These are phyloP conservation scores for Drosophila burlai DNA, from an alignment of 1,140 invertebrate genomes.

Conservation along the genomic window DNA sequence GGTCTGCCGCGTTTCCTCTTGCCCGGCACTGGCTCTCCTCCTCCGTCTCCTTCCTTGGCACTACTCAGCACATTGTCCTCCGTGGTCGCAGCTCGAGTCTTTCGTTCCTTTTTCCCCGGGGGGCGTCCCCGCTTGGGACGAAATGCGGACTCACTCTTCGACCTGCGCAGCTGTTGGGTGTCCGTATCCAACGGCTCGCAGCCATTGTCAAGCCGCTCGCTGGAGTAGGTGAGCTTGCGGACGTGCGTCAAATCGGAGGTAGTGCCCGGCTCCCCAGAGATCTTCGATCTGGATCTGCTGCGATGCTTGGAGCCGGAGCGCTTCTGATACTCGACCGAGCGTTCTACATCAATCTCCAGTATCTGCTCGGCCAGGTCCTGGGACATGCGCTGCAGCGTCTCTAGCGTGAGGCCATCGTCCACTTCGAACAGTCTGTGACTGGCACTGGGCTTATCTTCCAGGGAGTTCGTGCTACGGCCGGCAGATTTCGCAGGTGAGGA, in stretches of 20 bases:
- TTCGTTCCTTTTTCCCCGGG: slow-evolving; percentile 6
- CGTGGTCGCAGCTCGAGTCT: slow-evolving; percentile 25
- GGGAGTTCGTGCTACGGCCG: background rate
- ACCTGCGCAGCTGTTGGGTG: slow-evolving; percentile 22
- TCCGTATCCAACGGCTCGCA: background rate
- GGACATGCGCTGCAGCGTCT: slow-evolving; percentile 54
- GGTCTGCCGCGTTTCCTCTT: slow-evolving; percentile 49
- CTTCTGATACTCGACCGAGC: slow-evolving; percentile 58
- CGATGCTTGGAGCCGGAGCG: slow-evolving; percentile 61
- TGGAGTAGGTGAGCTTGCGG: slow-evolving; percentile 69
- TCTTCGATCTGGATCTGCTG: slow-evolving; percentile 48
- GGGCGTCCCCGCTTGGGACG: slow-evolving; percentile 17
- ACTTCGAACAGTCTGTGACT: slow-evolving; percentile 25
- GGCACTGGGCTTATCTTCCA: slow-evolving; percentile 9
- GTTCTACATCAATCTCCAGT: slow-evolving; percentile 59
- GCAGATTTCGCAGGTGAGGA: slow-evolving; percentile 11
- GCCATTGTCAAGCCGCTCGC: slow-evolving; percentile 48
- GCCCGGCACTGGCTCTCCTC: background rate
- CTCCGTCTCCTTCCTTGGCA: background rate
- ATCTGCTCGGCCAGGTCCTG: slow-evolving; percentile 61
- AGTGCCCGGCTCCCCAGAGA: slow-evolving; percentile 5
- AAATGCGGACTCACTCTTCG: slow-evolving; percentile 31
- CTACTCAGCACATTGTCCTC: slow-evolving; percentile 14
- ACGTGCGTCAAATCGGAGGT: slow-evolving; percentile 39
- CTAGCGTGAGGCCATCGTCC: slow-evolving; percentile 51